Conservation (phyloP, 2,888 invertebrate genomes). For the Lepidocyrtoides sp. region DNA sequence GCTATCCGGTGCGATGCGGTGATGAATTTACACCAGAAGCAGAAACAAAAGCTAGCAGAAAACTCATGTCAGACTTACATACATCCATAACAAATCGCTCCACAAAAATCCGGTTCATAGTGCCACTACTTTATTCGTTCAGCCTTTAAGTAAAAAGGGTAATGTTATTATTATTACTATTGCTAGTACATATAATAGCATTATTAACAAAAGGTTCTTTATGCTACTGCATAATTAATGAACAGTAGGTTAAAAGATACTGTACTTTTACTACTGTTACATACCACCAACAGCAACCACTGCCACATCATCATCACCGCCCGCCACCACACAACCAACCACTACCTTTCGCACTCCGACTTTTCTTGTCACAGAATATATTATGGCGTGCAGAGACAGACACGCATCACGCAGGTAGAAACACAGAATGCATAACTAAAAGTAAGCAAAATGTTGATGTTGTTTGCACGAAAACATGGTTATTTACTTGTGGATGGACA, state of each 20-base stretch:
- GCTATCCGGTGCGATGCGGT: not conserved
- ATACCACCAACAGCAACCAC: constrained; percentile 21
- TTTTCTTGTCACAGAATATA: constrained; percentile 47
- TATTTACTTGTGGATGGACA: constrained; percentile 29
- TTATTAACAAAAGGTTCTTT: constrained; percentile 30
- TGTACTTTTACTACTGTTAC: not conserved
- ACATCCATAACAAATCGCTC: not conserved
- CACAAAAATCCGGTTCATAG: not conserved
- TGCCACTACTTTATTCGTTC: not conserved
- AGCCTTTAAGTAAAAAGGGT: not conserved
- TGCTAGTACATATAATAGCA: constrained; percentile 10
- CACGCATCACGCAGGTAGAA: constrained; percentile 52
- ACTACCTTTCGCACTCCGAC: constrained; percentile 12
- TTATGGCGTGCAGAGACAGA: constrained; percentile 49
- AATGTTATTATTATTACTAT: not conserved
- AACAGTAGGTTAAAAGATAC: constrained; percentile 41
- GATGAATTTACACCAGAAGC: not conserved
- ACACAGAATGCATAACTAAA: constrained; percentile 4
- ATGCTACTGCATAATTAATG: constrained; percentile 58
- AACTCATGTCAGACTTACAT: no score
- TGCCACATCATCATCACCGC: constrained; percentile 36
- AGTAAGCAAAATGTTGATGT: not conserved
- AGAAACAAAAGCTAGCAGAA: not conserved
- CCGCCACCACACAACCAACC: not conserved
- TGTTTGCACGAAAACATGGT: constrained; percentile 11